Percentiles rank a stretch among this genome's conserved stretches.
Conservation (phyloP, 2,797 vertebrate genomes). For the Pyrocephalus nanus region DNA sequence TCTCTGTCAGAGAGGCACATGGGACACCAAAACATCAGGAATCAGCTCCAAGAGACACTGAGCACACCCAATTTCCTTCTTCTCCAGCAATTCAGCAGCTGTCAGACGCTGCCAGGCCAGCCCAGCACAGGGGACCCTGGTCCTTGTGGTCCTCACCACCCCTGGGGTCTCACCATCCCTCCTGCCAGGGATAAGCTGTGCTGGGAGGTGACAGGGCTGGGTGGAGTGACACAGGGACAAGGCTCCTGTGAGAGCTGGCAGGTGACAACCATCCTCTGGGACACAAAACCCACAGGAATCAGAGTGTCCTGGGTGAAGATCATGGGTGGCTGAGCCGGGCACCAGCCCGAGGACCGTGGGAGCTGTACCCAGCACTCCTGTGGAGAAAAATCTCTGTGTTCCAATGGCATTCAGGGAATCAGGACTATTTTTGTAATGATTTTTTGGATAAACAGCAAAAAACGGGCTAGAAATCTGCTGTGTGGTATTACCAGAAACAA, state of each 20-base stretch:
- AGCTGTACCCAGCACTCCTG: background rate
- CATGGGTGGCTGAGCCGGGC: background rate
- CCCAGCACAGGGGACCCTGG: background rate
- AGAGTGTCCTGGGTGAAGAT: background rate
- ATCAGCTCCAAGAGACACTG: background rate
- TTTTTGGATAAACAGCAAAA: background rate
- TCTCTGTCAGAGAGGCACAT: background rate
- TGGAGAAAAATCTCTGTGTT: fast-evolving
- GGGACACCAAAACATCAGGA: background rate
- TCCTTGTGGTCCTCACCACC: fast-evolving
- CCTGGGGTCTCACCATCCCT: background rate
- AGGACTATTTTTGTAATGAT: background rate
- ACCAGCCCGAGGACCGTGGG: fast-evolving
- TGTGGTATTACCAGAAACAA: background rate
- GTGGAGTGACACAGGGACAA: background rate
- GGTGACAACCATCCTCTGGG: background rate
- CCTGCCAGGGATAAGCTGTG: background rate
- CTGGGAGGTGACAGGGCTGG: background rate
- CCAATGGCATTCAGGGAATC: fast-evolving
- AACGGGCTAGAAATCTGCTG: background rate
- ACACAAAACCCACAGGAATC: background rate
- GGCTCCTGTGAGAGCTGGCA: background rate
- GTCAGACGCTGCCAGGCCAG: background rate
- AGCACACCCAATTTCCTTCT: background rate
- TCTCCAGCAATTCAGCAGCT: background rate